Percentiles rank a stretch among this genome's conserved stretches.
These are phyloP conservation scores for Stenolophus ochropezus DNA, from an alignment of 2,888 invertebrate genomes.

Conservation along the genomic window DNA sequence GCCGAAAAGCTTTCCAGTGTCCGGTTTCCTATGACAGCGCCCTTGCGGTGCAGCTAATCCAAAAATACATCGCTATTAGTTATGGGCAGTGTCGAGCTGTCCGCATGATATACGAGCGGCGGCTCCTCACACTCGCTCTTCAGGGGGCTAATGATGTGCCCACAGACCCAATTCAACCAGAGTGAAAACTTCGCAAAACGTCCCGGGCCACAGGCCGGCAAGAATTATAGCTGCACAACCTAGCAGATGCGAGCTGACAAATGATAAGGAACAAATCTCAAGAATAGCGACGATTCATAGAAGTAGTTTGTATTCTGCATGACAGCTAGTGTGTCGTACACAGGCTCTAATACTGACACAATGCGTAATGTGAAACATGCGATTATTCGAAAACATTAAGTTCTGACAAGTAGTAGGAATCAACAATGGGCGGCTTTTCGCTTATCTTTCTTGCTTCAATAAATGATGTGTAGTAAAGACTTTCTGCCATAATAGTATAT, in stretches of 20 bases:
- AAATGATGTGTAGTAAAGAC: too few species aligned
- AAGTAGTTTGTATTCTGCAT: background rate
- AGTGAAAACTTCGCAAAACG: constrained; percentile 29
- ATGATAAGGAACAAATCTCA: background rate
- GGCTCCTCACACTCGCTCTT: background rate
- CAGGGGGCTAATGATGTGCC: constrained; percentile 48
- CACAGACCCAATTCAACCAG: constrained; percentile 45
- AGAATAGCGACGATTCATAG: background rate
- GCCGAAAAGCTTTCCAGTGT: constrained; percentile 24
- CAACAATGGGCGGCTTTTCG: too few species aligned
- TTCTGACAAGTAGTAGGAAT: too few species aligned
- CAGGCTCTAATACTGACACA: too few species aligned
- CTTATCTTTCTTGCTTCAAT: too few species aligned
- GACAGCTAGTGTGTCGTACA: background rate
- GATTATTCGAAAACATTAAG: too few species aligned
- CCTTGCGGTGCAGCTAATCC: constrained; percentile 70
- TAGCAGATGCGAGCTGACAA: background rate
- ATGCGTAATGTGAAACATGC: too few species aligned
- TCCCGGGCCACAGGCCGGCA: too few species aligned
- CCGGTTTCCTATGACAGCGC: constrained; percentile 59
- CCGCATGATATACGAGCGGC: constrained; percentile 51
- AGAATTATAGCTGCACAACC: background rate
- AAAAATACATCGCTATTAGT: constrained; percentile 72
- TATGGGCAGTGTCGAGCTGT: constrained; percentile 70
- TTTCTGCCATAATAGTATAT: too few species aligned